Evolutionary conservation across 2,888 invertebrate species (phyloP), one percentile per base, ranked within the genome.

Genomic region (Sceliomorpha sp.): DNA sequence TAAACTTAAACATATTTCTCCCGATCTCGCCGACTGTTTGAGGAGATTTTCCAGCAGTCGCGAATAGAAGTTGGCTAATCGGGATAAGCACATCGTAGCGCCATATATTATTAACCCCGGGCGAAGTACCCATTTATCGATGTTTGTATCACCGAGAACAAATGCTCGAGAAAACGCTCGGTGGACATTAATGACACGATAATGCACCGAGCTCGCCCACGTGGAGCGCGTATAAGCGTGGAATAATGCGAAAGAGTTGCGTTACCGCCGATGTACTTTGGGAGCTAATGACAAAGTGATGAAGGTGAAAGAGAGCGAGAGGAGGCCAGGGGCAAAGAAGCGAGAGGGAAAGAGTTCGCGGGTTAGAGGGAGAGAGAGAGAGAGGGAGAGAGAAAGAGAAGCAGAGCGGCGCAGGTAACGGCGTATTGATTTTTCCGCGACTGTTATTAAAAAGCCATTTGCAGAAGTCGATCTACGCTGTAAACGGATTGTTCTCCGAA

Each of bases 261-360:
- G 53, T 63, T 39, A 37, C 45, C 27, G 55, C n/a, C 39, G 31
- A 51, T 36, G 48, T 37, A 67, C 53, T 34, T 47, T 42, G 39
- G 45, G 66, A 50, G 72, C 66, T 78, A 78, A 79, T 78, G 77
- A 78, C 73, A 70, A 74, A 72, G 72, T 73, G 72, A 78, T 77
- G 68, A 70, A 75, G 74, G 64, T 32, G 34, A 56, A 60, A 60
- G 50, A 59, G 63, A 12, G 53, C 56, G 55, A 42, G 48, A 20
- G 20, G 5, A 5, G 5, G 20, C 2, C 3, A 59, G 34, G 9
- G 36, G n/a, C n/a, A n/a, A n/a, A n/a, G n/a, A n/a, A 24, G 29
- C 39, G n/a, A n/a, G n/a, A n/a, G n/a, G n/a, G n/a, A n/a, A n/a
- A n/a, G n/a, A n/a, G n/a, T n/a, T n/a, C n/a, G n/a, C n/a, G n/a